Base-by-base conservation (phyloP, 1,140 invertebrate species). In the Drosophila auraria region DNA sequence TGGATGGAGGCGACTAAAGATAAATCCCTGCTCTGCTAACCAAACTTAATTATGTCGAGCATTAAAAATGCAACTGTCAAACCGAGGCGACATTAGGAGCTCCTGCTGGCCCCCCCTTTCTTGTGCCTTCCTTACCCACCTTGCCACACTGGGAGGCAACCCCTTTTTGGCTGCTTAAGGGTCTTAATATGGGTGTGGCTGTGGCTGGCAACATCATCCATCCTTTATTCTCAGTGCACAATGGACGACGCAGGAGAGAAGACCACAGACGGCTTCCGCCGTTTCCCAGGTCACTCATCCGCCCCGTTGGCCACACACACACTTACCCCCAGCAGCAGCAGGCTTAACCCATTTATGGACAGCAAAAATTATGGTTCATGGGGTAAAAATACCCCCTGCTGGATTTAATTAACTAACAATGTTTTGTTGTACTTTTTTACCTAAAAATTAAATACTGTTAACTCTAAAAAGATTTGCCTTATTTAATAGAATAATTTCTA, bases 1-100 rank as follows among this genome's bases (percentile, higher is more conserved):
- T 51, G 36, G 40, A 61, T 33, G 44, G 40, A 49, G 44, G 33
- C 30, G 51, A 58, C 71, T 53, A 64, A 58, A 59, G 75, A 62
- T 78, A 78, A 78, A 63, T 69, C 75, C 75, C 58, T 78, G 44
- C 76, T 50, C 74, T 78, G 56, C 57, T 61, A 69, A 60, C 75
- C 78, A 90, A 89, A 89, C 86, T 89, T 89, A 89, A 89, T 89
- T 90, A 87, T 89, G 82, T 87, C 86, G 63, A 78, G 86, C 82
- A 89, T 87, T 89, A 89, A 89, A 89, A 89, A 89, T 89, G 86
- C 82, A 89, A 90, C 81, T 90, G 86, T 89, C 86, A 89, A 86
- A 65, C 74, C 86, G 65, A 78, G 44, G 77, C 74, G 61, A 87
- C 65, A 82, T 70, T 62, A 36, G 68, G 68, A 58, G 25, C 33